Conservation (phyloP, 2,888 invertebrate genomes). For the Chrysolina oricalcia region DNA sequence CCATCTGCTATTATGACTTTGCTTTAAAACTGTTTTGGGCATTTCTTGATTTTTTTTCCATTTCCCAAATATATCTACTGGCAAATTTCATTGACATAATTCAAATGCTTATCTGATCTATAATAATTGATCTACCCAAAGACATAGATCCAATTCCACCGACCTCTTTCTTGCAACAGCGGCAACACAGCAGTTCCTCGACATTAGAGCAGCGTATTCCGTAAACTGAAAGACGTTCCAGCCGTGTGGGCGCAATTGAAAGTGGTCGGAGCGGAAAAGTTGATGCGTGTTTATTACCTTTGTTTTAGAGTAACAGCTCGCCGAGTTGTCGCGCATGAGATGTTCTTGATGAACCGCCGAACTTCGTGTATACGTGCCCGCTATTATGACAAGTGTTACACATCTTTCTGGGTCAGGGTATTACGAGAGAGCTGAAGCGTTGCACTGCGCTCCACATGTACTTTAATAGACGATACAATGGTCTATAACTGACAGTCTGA, state of each 20-base stretch:
- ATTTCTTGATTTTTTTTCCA: too few species aligned
- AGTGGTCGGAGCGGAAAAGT: slow-evolving; percentile 40
- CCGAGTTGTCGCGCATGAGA: slow-evolving; percentile 37
- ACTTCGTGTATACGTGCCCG: slow-evolving; percentile 8
- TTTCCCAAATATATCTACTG: too few species aligned
- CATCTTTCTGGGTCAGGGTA: not conserved
- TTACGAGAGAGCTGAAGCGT: not conserved
- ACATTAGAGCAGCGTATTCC: not conserved
- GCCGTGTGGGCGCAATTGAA: slow-evolving; percentile 36
- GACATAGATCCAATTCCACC: too few species aligned
- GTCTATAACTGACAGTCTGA: too few species aligned
- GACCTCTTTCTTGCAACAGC: not conserved
- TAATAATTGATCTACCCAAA: too few species aligned
- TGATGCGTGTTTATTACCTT: slow-evolving; percentile 45
- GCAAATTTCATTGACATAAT: too few species aligned
- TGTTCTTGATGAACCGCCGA: slow-evolving; percentile 34
- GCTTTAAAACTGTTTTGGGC: too few species aligned
- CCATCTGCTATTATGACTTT: too few species aligned
- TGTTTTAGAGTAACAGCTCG: slow-evolving; percentile 39
- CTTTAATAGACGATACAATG: not conserved
- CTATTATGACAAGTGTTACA: slow-evolving; percentile 9
- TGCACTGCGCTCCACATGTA: not conserved
- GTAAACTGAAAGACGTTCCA: slow-evolving; percentile 14
- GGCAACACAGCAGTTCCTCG: not conserved
- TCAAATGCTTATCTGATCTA: too few species aligned